Base-by-base conservation (phyloP, 2,113 vertebrate species). In the Labrus mixtus region DNA sequence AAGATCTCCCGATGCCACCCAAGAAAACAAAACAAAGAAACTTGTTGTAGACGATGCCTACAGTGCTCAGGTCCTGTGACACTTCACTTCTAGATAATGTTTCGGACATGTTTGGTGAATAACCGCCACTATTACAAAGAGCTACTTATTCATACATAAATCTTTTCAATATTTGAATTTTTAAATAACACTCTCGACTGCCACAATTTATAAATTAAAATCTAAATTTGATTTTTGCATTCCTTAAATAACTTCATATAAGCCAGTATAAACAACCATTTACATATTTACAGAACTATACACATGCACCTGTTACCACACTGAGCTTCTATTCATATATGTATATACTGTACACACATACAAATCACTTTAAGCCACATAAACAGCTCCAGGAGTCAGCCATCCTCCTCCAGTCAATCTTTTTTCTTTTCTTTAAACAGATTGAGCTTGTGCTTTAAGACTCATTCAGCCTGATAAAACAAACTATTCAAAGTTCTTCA, bases 161-260 rank as follows among this genome's bases (percentile, higher is more conserved):
- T 84, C 88, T 92, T 90, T 81, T 91, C 81, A 78, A 88, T 90
- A 89, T 83, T 89, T 86, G 73, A 87, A 60, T 92, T 87, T 91
- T 91, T 92, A 94, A 93, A 94, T 93, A 92, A 92, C 88, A 90
- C 89, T 86, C 88, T 90, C 59, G 60, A 84, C 90, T 90, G 90
- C 89, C 91, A 91, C 91, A 89, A 87, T 82, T 87, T 93, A 92
- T 93, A 95, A 95, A 93, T 95, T 92, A 94, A 91, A 93, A 89
- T 93, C 87, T 93, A 92, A 93, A 90, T 84, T 91, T 84, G 89
- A 93, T 91, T 91, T 90, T 86, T 87, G 88, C 92, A 93, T 93
- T 93, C 90, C 87, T 93, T 93, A 90, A 94, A 93, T 93, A 93
- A 94, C 87, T 93, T 92, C 73, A 91, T 89, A 85, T 91, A 90